Conservation (phyloP, 2,797 vertebrate species). For the Liparis tanakae region DNA sequence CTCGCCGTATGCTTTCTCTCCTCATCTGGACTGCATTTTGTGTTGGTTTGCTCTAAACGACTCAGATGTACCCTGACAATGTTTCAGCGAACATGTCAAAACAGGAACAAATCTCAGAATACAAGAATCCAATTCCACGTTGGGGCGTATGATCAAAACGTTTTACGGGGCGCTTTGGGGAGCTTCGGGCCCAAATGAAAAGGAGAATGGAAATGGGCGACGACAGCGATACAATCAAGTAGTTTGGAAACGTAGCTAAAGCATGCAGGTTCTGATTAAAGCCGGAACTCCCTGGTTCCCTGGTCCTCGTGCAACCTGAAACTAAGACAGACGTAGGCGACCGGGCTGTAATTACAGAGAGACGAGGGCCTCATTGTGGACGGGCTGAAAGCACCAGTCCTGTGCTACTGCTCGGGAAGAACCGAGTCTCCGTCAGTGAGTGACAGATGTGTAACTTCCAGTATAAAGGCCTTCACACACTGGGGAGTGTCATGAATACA, state of each 20-base stretch:
- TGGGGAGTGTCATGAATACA: neutral
- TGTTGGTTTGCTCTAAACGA: slow-evolving; percentile 23
- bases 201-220: slow-evolving; percentile 17
- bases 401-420: neutral
- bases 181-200: slow-evolving; percentile 1
- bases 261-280: slow-evolving; percentile 53
- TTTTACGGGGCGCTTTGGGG: slow-evolving; percentile 11
- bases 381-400: neutral
- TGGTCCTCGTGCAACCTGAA: slow-evolving; percentile 47
- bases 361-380: slow-evolving; percentile 19
- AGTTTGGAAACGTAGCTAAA: slow-evolving; percentile 35
- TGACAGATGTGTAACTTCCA: neutral
- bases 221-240: slow-evolving; percentile 54
- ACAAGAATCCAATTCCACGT: slow-evolving; percentile 23
- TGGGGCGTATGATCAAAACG: slow-evolving; percentile 21
- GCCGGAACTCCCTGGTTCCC: slow-evolving; percentile 16
- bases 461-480: neutral
- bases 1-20: neutral
- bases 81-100: slow-evolving; percentile 51
- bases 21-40: slow-evolving; percentile 57
- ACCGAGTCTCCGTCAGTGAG: neutral
- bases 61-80: slow-evolving; percentile 23
- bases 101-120: slow-evolving; percentile 40
- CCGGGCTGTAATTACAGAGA: slow-evolving; percentile 39
- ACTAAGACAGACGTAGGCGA: neutral